A percentile compares a stretch with the other conserved stretches of the same genome.
These are phyloP conservation scores for Phylloscopus trochiloides DNA, from an alignment of 2,113 vertebrate species.

Conservation along the genomic window DNA sequence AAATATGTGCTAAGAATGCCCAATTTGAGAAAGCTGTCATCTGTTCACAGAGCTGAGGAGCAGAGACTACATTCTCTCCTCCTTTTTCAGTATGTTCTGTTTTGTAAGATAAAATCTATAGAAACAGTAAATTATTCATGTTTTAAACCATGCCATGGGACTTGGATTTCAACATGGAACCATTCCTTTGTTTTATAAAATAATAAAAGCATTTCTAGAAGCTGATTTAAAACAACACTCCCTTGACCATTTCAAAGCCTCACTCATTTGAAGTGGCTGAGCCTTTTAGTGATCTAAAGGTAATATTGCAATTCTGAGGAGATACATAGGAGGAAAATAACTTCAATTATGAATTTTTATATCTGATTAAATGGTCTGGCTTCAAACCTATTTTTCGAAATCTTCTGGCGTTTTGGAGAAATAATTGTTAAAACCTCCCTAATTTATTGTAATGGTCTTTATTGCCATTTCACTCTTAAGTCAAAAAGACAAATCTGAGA, in stretches of 20 bases:
- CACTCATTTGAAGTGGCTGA: not conserved
- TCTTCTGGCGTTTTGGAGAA: not conserved
- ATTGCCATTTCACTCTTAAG: not conserved
- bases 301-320: not conserved
- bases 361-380: not conserved
- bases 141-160: not conserved
- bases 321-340: not conserved
- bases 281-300: not conserved
- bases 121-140: not conserved
- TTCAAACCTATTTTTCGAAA: not conserved
- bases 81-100: conserved; percentile 25
- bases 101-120: conserved; percentile 21
- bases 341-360: not conserved
- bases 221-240: not conserved
- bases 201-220: not conserved
- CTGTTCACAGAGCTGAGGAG: conserved; percentile 22
- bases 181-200: not conserved
- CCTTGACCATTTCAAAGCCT: not conserved
- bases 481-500: not conserved
- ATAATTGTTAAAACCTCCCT: not conserved
- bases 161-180: not conserved
- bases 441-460: not conserved
- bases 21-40: conserved; percentile 43
- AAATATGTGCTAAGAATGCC: conserved; percentile 56
- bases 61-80: not conserved